Evolutionary conservation across 2,888 invertebrate genomes (phyloP).

Genomic region (Drosophila mettleri): DNA sequence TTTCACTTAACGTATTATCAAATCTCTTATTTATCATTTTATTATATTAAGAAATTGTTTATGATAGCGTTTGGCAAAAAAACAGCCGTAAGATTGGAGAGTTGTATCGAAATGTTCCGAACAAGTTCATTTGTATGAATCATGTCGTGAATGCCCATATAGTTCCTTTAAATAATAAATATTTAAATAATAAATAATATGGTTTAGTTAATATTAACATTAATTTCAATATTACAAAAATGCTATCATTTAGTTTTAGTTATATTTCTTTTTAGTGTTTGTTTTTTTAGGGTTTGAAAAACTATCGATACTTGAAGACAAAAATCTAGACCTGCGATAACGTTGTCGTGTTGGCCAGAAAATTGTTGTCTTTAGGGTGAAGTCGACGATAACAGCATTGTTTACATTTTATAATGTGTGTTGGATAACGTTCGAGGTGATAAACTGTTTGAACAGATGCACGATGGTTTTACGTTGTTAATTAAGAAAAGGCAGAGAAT

Average conservation of each 20-base stretch:
- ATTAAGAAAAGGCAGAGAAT: too few species aligned
- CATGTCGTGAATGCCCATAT: conserved; percentile 4
- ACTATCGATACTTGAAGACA: conserved; percentile 25
- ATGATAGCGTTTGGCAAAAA: conserved; percentile 41
- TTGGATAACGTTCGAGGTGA: conserved; percentile 12
- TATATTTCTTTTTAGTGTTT: too few species aligned
- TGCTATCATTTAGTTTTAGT: too few species aligned
- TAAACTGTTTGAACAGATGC: not conserved
- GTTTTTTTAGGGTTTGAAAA: conserved; percentile 1
- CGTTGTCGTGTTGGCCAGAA: conserved; percentile 18
- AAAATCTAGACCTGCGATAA: not conserved
- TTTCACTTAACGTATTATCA: conserved; percentile 34
- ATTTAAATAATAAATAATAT: conserved; percentile 8
- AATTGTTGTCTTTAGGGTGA: conserved; percentile 9
- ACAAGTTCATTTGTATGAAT: conserved; percentile 7
- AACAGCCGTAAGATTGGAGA: conserved; percentile 36
- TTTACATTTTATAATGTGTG: conserved; percentile 36
- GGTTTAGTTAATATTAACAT: not conserved
- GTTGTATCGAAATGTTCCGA: conserved; percentile 20
- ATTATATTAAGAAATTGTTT: conserved; percentile 32
- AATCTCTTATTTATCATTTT: conserved; percentile 47
- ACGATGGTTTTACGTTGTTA: not conserved
- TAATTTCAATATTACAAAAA: not conserved
- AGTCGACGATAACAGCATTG: conserved; percentile 34
- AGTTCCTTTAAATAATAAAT: conserved; percentile 7